Evolutionary conservation across 37 sponge, comb jelly and placozoan species (phyloP), one percentile per base, ranked within the genome.

Genomic region (Ephydatia muelleri): DNA sequence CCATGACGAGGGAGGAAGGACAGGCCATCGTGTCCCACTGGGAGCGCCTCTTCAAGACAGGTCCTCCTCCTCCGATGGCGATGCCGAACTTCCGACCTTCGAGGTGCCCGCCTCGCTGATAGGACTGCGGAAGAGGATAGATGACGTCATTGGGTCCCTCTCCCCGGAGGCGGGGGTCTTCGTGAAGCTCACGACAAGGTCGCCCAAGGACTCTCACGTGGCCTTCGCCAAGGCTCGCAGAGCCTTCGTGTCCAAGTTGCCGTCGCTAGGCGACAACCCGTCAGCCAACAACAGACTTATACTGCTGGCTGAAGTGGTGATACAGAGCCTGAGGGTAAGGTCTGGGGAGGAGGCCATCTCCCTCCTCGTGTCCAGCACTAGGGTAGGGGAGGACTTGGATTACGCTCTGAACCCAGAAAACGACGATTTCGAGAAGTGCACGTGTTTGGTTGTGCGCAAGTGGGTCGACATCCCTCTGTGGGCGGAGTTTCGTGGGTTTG

Each of bases 401-500:
- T 84, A 84, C 37, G 85, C 85, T 21, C 49, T 84, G 32, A 38
- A 76, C 29, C 23, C 78, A 9, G 85, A 78, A 38, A 78, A 84
- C 9, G 37, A 64, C 16, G 78, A 36, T 26, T 76, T 84, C 27
- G 27, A 32, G 12, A 30, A 65, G 70, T 13, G 69, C 13, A 35
- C 12, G 25, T 84, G 43, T 27, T 38, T 84, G 16, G 78, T 84
- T 27, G 25, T 84, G n/a, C 78, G 85, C 2, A 43, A 84, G 37
- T 84, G 85, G 85, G 78, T 84, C n/a, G 49, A 76, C 9, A 84
- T 84, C 16, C 78, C 77, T 26, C 70, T 77, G 12, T 84, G 85
- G 85, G 78, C 85, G 14, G 85, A 84, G 34, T 84, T 84, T 67
- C 77, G 85, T 36, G 85, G 85, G 1, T 84, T 84, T 67, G 85